A percentile compares a stretch with the other conserved stretches of the same genome.
Conservation (phyloP, 2,113 vertebrate species). For the Embiotoca jacksoni region DNA sequence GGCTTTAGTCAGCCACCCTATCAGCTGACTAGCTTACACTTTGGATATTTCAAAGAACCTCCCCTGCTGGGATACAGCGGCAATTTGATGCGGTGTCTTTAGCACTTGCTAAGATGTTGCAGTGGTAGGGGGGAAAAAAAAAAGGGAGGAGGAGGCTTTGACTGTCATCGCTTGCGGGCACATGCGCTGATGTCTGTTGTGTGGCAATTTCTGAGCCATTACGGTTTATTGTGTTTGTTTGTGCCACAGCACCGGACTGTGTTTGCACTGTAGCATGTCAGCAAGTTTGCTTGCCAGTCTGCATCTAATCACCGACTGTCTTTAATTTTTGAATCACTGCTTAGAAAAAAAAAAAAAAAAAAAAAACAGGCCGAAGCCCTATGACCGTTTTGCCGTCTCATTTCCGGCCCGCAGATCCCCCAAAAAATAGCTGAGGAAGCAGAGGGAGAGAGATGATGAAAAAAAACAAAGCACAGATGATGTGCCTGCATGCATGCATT, state of each 20-base stretch:
- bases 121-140: conserved; percentile 7
- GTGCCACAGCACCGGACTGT: background rate
- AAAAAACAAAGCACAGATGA: conserved; percentile 41
- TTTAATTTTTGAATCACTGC: conserved; percentile 15
- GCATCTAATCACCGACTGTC: conserved; percentile 9
- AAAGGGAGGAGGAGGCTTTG: conserved; percentile 6
- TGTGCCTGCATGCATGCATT: conserved; percentile 19
- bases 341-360: no score
- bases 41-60: conserved; percentile 55
- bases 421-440: conserved; percentile 54
- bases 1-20: conserved; percentile 66
- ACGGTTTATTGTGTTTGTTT: conserved; percentile 43
- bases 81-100: conserved; percentile 59
- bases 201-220: conserved; percentile 53
- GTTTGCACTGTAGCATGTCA: conserved; percentile 28
- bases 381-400: conserved; percentile 22
- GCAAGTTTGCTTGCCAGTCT: conserved; percentile 29
- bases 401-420: conserved; percentile 44
- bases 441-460: background rate
- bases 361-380: conserved; percentile 20
- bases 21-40: conserved; percentile 69
- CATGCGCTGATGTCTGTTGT: conserved; percentile 36
- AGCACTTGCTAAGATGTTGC: conserved; percentile 46
- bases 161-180: conserved; percentile 32
- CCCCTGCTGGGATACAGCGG: conserved; percentile 45